Evolutionary conservation across 2,888 invertebrate genomes (phyloP).

Genomic region (Aricia artaxerxes): DNA sequence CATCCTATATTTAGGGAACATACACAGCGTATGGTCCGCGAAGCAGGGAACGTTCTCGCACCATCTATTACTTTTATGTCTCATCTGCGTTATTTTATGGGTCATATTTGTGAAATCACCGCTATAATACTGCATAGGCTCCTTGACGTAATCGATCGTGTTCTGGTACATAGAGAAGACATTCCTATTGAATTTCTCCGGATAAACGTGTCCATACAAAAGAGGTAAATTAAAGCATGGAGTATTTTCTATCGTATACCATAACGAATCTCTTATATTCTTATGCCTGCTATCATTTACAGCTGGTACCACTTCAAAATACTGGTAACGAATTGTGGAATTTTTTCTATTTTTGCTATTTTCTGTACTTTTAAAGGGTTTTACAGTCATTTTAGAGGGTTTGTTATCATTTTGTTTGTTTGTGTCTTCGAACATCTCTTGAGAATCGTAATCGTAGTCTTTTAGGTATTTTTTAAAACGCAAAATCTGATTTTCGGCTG

Average conservation of each 20-base stretch:
- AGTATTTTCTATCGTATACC: conserved; percentile 64
- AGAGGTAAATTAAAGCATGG: conserved; percentile 69
- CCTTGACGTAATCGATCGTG: conserved; percentile 55
- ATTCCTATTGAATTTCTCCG: conserved; percentile 42
- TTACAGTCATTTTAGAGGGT: not conserved
- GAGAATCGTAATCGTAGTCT: conserved; percentile 29
- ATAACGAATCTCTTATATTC: conserved; percentile 44
- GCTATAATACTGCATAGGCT: conserved; percentile 36
- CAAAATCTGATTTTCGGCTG: not conserved
- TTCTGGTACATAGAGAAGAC: conserved; percentile 56
- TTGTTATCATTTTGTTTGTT: not conserved
- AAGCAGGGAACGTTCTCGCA: conserved; percentile 65
- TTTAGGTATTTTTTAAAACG: not conserved
- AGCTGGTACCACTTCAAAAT: conserved; percentile 61
- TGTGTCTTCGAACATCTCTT: not conserved
- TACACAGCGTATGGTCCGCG: conserved; percentile 71
- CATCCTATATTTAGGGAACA: conserved; percentile 51
- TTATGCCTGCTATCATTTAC: conserved; percentile 40
- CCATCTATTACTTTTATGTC: conserved; percentile 58
- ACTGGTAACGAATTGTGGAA: conserved; percentile 43
- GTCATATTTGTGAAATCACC: conserved; percentile 9
- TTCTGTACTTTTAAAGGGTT: conserved; percentile 2
- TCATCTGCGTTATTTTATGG: not conserved
- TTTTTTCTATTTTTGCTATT: conserved; percentile 18
- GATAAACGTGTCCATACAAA: conserved; percentile 57